Evolutionary conservation across 2,888 invertebrate genomes (phyloP).

Genomic region (Temnothorax ravouxi): DNA sequence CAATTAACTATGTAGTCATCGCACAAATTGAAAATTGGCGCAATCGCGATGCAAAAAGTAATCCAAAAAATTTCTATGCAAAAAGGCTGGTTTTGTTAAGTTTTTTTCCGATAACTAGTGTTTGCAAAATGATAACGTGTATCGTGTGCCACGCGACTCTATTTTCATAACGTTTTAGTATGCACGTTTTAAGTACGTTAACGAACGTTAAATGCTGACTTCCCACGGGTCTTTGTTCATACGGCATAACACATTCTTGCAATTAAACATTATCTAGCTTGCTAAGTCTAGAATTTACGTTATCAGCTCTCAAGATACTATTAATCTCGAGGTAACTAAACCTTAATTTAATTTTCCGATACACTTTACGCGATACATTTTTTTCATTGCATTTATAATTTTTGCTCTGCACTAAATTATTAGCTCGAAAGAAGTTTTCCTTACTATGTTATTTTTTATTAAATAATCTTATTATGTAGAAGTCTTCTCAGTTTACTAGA

Average conservation of each 20-base stretch:
- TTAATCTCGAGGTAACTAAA: neutral
- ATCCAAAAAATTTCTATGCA: constrained; percentile 7
- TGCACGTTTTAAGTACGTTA: constrained; percentile 52
- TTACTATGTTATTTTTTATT: neutral
- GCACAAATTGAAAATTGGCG: neutral
- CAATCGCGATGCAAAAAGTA: neutral
- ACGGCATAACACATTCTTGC: neutral
- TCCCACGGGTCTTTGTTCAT: constrained; percentile 6
- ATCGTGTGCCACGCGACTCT: constrained; percentile 58
- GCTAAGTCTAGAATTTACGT: neutral
- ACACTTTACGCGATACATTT: neutral
- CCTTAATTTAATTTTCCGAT: neutral
- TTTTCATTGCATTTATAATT: constrained; percentile 1
- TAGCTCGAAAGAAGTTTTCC: neutral
- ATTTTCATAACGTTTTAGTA: constrained; percentile 49
- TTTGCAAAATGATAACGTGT: constrained; percentile 60
- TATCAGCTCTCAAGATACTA: neutral
- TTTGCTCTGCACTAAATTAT: neutral
- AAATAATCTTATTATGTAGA: neutral
- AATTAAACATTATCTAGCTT: constrained; percentile 24
- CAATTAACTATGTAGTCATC: neutral
- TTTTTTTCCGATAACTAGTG: constrained; percentile 59
- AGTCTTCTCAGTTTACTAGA: neutral
- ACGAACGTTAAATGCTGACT: constrained; percentile 53
- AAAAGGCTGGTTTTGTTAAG: neutral